These are phyloP conservation scores for Galerucella pusilla DNA, from an alignment of 2,888 invertebrate species.

Conservation along the genomic window DNA sequence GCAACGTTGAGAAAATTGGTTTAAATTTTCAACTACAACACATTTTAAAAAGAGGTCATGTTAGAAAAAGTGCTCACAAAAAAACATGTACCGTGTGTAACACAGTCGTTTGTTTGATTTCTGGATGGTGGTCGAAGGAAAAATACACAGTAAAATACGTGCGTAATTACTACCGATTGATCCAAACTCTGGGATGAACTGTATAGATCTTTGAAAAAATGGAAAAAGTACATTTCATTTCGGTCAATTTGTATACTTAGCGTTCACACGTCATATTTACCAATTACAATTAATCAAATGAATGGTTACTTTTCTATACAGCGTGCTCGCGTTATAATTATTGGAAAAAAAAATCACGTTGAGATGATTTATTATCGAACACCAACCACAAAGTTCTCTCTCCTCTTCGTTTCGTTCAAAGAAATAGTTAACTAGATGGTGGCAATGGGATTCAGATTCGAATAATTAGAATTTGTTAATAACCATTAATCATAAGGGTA, in stretches of 20 bases:
- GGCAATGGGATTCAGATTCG: slow-evolving; percentile 38
- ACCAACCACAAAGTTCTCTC: slow-evolving; percentile 24
- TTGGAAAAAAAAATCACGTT: slow-evolving; percentile 24
- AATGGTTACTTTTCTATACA: slow-evolving; percentile 39
- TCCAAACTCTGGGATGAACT: background rate
- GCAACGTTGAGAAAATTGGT: too few relatives aligned
- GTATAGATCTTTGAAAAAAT: background rate
- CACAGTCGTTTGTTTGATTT: too few relatives aligned
- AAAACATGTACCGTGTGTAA: too few relatives aligned
- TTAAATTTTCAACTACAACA: too few relatives aligned
- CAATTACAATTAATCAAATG: slow-evolving; percentile 36
- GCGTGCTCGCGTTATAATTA: slow-evolving; percentile 38
- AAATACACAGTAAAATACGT: too few relatives aligned
- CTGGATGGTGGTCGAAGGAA: too few relatives aligned
- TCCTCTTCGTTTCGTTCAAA: slow-evolving; percentile 1
- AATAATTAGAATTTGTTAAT: slow-evolving; percentile 42
- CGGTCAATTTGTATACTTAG: slow-evolving; percentile 19
- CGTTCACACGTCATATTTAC: slow-evolving; percentile 38
- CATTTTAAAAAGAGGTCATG: too few relatives aligned
- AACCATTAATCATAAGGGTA: slow-evolving; percentile 36
- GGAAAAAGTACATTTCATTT: background rate
- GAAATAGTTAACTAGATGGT: slow-evolving; percentile 38
- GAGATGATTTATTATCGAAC: slow-evolving; percentile 26
- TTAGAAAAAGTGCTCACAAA: too few relatives aligned
- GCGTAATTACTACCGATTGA: too few relatives aligned